Conservation (phyloP, 2,888 invertebrate genomes). For the Mesodorylaimus sp. region DNA sequence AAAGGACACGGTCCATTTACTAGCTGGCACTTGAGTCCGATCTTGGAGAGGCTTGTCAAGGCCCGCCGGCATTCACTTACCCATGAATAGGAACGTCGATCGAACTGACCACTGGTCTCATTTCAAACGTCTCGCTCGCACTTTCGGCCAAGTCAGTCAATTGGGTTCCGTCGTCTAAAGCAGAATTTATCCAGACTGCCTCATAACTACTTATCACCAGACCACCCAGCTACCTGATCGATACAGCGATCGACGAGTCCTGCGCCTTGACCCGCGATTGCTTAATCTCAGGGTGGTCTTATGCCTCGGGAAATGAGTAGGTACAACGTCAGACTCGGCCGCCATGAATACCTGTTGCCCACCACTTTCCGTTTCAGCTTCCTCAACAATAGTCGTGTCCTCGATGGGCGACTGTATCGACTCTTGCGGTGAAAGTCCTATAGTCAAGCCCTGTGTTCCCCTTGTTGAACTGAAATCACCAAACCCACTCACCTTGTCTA, state of each 20-base stretch:
- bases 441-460: background rate
- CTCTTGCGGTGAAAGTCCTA: slow-evolving; percentile 3
- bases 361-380: background rate
- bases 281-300: no score
- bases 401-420: slow-evolving; percentile 4
- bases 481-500: background rate
- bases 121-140: background rate
- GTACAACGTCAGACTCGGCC: no score
- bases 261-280: no score
- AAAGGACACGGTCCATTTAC: background rate
- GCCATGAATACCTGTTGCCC: no score
- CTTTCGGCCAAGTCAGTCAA: background rate
- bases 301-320: no score
- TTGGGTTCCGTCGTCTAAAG: no score
- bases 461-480: background rate
- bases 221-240: no score
- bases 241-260: no score
- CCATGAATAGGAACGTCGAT: background rate
- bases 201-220: no score
- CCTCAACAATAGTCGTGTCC: slow-evolving; percentile 1
- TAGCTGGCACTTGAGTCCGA: background rate
- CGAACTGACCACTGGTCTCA: background rate
- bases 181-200: no score
- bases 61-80: no score
- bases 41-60: no score